Conservation (phyloP, 2,797 vertebrate genomes). For the Rallus crepitans region DNA sequence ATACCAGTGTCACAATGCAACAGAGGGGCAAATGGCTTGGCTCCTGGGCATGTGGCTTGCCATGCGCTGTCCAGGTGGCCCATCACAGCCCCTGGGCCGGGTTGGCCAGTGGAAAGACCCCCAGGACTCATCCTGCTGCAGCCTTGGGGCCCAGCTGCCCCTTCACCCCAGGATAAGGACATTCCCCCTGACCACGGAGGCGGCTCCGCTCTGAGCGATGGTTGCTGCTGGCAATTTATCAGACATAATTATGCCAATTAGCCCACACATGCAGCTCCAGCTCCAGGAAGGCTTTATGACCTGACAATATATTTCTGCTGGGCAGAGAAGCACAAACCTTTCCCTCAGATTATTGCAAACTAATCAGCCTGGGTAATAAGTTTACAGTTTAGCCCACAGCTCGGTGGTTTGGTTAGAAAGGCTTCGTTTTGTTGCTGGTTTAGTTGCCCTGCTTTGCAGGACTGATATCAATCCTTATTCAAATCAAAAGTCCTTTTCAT, state of each 20-base stretch:
- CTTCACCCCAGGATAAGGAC: fast-evolving
- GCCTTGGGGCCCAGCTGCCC: fast-evolving
- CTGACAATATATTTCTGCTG: not conserved
- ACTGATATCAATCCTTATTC: constrained; percentile 77
- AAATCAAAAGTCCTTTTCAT: constrained; percentile 72
- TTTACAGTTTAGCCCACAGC: not conserved
- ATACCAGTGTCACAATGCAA: fast-evolving
- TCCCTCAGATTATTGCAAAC: not conserved
- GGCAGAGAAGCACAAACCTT: not conserved
- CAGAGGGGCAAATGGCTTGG: fast-evolving
- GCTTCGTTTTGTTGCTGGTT: not conserved
- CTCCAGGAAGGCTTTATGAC: not conserved
- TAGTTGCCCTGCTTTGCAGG: constrained; percentile 31
- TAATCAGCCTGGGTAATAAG: not conserved
- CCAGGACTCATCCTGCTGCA: not conserved
- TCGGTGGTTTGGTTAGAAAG: not conserved
- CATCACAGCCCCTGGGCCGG: fast-evolving
- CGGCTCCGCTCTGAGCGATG: fast-evolving
- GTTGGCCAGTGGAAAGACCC: fast-evolving
- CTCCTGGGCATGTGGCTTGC: fast-evolving
- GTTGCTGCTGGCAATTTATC: not conserved
- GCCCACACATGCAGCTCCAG: not conserved
- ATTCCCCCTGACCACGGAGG: fast-evolving
- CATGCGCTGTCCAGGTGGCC: not conserved
- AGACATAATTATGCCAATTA: not conserved